A percentile compares a stretch with the other conserved stretches of the same genome.
phyloP scores from a whole-genome alignment of 2,113 vertebrate genomes.

The Lepus timidus region DNA sequence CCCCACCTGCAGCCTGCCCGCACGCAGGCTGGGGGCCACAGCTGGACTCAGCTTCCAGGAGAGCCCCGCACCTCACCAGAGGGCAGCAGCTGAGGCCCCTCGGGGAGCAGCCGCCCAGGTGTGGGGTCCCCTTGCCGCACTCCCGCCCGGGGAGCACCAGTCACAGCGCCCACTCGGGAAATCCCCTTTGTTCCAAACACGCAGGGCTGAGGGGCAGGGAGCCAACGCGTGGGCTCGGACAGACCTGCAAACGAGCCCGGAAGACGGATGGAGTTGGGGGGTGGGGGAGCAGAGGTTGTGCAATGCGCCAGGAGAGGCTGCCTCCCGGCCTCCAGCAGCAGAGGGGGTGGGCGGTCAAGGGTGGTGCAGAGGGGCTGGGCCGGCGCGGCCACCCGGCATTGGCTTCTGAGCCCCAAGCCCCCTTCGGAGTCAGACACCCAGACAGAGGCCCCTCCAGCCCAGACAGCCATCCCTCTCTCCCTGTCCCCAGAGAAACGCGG shows the following conservation, averaged over 20 bases:
- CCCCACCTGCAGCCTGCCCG: neutral
- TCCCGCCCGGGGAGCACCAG: neutral
- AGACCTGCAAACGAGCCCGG: slow-evolving; percentile 53
- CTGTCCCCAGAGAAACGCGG: neutral
- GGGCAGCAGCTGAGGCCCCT: neutral
- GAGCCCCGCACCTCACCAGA: neutral
- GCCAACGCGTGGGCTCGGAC: slow-evolving; percentile 13
- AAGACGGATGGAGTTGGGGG: neutral
- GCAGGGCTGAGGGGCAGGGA: fast-evolving
- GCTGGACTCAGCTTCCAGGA: neutral
- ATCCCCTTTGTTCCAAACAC: slow-evolving; percentile 38
- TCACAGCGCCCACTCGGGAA: neutral
- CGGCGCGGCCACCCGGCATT: neutral
- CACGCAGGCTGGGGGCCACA: neutral
- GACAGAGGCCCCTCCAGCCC: neutral
- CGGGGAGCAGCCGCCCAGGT: neutral
- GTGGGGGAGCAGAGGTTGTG: slow-evolving; percentile 73
- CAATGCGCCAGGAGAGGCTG: slow-evolving; percentile 85
- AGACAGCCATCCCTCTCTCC: too few relatives aligned
- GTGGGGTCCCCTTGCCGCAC: neutral
- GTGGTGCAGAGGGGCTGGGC: slow-evolving; percentile 16
- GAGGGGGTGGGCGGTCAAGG: slow-evolving; percentile 73
- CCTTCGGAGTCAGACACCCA: neutral
- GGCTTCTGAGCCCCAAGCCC: neutral
- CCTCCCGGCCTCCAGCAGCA: slow-evolving; percentile 74